Conservation (phyloP, 2,113 vertebrate species). For the Fregata magnificens region DNA sequence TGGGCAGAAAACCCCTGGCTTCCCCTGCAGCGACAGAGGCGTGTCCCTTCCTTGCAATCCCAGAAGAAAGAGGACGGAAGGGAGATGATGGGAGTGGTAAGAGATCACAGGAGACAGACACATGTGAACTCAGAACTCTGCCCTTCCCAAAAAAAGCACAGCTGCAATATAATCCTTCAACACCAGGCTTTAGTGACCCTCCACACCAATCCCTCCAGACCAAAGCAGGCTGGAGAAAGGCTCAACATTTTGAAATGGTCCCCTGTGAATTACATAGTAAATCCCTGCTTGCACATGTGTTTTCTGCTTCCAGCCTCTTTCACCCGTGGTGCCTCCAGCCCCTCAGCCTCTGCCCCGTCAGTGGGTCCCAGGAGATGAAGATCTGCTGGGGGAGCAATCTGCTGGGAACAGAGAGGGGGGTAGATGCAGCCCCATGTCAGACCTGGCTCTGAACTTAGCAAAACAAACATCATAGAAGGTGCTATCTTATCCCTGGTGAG, state of each 20-base stretch:
- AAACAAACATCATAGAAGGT: background rate
- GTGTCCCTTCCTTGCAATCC: background rate
- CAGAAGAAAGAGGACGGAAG: background rate
- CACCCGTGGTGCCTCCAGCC: background rate
- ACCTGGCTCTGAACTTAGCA: background rate
- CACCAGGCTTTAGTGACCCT: background rate
- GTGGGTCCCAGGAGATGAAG: background rate
- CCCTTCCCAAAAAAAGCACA: background rate
- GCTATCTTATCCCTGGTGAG: background rate
- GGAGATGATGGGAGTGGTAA: background rate
- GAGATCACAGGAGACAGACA: background rate
- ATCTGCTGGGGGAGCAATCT: background rate
- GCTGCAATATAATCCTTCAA: background rate
- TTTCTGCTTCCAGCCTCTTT: background rate
- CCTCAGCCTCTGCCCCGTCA: background rate
- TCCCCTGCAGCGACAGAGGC: background rate
- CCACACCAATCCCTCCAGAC: background rate
- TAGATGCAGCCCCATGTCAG: rapidly evolving
- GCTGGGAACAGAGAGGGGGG: background rate
- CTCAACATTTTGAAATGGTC: background rate
- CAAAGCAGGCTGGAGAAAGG: background rate
- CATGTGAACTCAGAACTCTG: background rate
- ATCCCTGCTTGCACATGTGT: background rate
- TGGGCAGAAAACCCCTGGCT: background rate
- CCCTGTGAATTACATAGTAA: background rate